A percentile compares a stretch with the other conserved stretches of the same genome.
phyloP scores from a whole-genome alignment of 2,113 vertebrate species.

The Chinchilla lanigera region DNA sequence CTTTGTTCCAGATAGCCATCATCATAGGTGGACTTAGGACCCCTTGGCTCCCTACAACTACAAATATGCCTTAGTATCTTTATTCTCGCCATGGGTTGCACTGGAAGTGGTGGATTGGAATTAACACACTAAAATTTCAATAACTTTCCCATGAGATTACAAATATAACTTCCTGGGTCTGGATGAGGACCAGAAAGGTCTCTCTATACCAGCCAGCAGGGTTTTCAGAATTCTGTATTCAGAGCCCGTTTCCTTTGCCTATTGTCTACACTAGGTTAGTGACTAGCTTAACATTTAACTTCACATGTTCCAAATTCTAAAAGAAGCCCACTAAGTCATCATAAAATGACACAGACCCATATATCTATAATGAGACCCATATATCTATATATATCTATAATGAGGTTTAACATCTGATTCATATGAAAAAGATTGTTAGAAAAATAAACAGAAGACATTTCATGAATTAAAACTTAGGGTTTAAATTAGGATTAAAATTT shows the following conservation, averaged over 20 bases:
- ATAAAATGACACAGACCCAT: background rate
- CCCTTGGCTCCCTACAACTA: too few relatives aligned
- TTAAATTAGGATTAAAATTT: background rate
- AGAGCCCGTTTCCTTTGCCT: background rate
- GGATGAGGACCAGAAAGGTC: too few relatives aligned
- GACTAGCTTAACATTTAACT: background rate
- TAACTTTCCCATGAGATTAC: too few relatives aligned
- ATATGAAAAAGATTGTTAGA: background rate
- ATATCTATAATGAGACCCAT: background rate
- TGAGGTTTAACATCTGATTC: background rate
- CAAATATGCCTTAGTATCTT: too few relatives aligned
- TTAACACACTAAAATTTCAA: too few relatives aligned
- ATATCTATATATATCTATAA: background rate
- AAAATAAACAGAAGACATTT: background rate
- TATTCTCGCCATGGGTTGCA: too few relatives aligned
- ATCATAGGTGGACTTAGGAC: too few relatives aligned
- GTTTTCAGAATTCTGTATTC: background rate
- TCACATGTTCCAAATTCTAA: slow-evolving; percentile 1
- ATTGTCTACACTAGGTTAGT: background rate
- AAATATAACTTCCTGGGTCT: too few relatives aligned
- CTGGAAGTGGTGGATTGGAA: too few relatives aligned
- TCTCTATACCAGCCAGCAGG: too few relatives aligned
- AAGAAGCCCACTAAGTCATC: background rate
- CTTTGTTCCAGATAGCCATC: too few relatives aligned
- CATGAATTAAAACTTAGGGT: background rate